A percentile compares a stretch with the other conserved stretches of the same genome.
These are phyloP conservation scores for Bufo gargarizans DNA, from an alignment of 2,113 vertebrate genomes.

Conservation along the genomic window DNA sequence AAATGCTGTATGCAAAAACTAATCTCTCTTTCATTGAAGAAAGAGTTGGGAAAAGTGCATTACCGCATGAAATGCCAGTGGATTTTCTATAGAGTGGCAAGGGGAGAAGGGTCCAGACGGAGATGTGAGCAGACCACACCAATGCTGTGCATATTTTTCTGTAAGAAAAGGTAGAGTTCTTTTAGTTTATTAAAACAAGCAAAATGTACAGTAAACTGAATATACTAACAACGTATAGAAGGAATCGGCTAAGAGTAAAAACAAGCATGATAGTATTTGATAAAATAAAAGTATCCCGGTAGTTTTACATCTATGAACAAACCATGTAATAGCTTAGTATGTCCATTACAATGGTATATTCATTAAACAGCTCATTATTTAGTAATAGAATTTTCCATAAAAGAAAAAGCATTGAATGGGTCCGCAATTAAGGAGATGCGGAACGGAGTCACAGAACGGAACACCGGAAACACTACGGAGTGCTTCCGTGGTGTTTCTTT, in stretches of 20 bases:
- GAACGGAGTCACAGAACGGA: no score
- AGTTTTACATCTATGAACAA: no score
- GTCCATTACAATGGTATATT: no score
- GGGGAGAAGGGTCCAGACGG: constrained; percentile 66
- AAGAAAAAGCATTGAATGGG: no score
- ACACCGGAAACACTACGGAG: no score
- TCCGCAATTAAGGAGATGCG: no score
- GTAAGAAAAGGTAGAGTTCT: not conserved
- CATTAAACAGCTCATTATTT: no score
- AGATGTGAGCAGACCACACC: constrained; percentile 73
- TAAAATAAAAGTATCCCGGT: no score
- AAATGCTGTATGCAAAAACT: not conserved
- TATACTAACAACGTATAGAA: not conserved
- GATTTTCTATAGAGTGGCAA: constrained; percentile 71
- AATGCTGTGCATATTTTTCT: constrained; percentile 72
- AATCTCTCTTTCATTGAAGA: not conserved
- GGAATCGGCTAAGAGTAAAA: not conserved
- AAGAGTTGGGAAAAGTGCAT: constrained; percentile 34
- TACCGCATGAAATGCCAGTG: constrained; percentile 69
- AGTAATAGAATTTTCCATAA: no score
- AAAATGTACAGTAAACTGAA: no score
- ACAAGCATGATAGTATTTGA: not conserved
- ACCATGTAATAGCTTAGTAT: no score
- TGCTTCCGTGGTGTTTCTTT: no score
- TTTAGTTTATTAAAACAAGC: not conserved